phyloP scores from a whole-genome alignment of 2,113 vertebrate genomes.

The Brienomyrus longianalis region DNA sequence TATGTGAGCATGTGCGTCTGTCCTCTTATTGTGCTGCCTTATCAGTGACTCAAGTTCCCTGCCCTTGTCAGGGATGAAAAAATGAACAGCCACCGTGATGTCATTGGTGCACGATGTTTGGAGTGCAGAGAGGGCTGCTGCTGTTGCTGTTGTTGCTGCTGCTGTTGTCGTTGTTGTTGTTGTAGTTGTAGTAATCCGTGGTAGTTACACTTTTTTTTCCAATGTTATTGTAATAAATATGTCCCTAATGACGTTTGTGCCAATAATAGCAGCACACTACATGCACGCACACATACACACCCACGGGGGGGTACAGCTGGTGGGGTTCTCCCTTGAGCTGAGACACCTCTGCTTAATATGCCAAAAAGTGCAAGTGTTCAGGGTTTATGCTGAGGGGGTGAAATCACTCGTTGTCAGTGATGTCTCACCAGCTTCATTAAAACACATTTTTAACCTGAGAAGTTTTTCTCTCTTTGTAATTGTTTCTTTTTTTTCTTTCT shows the following conservation, averaged over 20 bases:
- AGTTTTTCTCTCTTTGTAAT: background rate
- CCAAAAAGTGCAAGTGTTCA: constrained; percentile 9
- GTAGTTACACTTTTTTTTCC: background rate
- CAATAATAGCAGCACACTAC: background rate
- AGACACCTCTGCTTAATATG: background rate
- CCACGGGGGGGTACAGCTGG: background rate
- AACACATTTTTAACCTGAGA: background rate
- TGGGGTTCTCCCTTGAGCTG: background rate
- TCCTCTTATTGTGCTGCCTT: constrained; percentile 15
- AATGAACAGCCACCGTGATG: background rate
- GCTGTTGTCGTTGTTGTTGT: background rate
- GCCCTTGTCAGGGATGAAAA: background rate
- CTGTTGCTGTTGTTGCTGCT: background rate
- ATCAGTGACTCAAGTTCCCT: constrained; percentile 5
- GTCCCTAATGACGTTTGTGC: background rate
- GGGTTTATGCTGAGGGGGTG: background rate
- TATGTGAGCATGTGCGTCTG: background rate
- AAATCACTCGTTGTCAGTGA: background rate
- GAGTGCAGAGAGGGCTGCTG: background rate
- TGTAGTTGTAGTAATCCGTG: background rate
- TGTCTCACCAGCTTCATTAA: background rate
- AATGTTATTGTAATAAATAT: background rate
- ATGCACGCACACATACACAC: background rate
- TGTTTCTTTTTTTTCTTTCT: background rate
- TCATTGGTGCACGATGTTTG: background rate